Evolutionary conservation across 2,888 invertebrate species (phyloP), one percentile per base, ranked within the genome.

Genomic region (Baronia brevicornis): DNA sequence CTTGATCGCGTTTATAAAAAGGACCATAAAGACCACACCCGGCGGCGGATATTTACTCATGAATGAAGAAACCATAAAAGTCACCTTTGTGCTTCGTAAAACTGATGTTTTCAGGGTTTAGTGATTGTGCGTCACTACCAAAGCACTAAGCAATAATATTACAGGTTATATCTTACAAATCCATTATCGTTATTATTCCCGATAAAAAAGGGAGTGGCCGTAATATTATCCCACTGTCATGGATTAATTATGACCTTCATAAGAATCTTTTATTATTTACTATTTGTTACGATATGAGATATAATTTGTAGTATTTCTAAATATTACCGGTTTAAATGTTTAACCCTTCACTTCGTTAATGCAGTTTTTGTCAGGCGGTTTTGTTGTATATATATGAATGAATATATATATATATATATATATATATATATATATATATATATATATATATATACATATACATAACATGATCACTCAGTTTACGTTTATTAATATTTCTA

Each of bases 21-120:
- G 23, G 18, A 28, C 14, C 11, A 17, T 32, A 20, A 36, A 24
- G 15, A 28, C 32, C 28, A 15, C 36, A 28, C 28, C 32, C 24
- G 13, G 8, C 20, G 6, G 15, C 11, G 5, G 14, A 8, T 24
- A 32, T 17, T 18, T 31, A 12, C 10, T 20, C 9, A 11, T 6
- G 18, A 10, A 8, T 28, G 8, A 32, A 31, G 28, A 22, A 21
- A 21, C 36, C 23, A 31, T 36, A 36, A 36, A 36, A 36, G 24
- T 32, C 32, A 28, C 28, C 36, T 15, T 35, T 28, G 28, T 25
- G 28, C 22, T 22, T 7, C 9, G 17, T 30, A 30, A 35, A 36
- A 12, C 18, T 11, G 17, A 17, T 15, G 22, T 10, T 18, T 27
- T 11, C 22, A 21, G 21, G 20, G 14, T 31, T 18, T n/a, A 27